Percentiles rank a stretch among this genome's conserved stretches.
phyloP scores from a whole-genome alignment of 2,888 invertebrate species.

The Drosophila prolongata region DNA sequence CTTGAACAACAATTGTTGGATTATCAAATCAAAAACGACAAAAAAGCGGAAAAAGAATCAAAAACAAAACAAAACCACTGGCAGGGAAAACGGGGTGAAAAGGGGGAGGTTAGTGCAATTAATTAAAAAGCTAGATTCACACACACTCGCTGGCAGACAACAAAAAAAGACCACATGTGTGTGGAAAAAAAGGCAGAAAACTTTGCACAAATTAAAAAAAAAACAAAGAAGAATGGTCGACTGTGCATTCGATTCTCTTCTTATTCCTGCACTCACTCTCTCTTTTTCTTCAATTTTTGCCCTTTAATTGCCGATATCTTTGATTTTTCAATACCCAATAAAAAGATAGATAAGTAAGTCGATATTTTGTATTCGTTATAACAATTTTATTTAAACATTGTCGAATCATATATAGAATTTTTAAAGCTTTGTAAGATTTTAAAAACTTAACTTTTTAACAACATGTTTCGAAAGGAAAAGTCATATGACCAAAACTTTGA shows the following conservation, averaged over 20 bases:
- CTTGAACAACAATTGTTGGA: slow-evolving; percentile 60
- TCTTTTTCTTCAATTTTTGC: neutral
- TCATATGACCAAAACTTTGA: too few species aligned
- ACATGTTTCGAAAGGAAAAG: too few species aligned
- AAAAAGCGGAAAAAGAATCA: slow-evolving; percentile 18
- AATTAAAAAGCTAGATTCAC: slow-evolving; percentile 68
- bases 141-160: slow-evolving; percentile 13
- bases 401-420: too few species aligned
- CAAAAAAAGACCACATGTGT: slow-evolving; percentile 35
- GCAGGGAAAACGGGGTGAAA: slow-evolving; percentile 16
- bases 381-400: too few species aligned
- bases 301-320: slow-evolving; percentile 15
- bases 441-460: too few species aligned
- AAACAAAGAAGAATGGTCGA: slow-evolving; percentile 41
- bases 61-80: slow-evolving; percentile 19
- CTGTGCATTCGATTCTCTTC: slow-evolving; percentile 46
- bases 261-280: slow-evolving; percentile 7
- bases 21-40: slow-evolving; percentile 60
- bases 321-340: neutral
- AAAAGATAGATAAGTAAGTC: too few species aligned
- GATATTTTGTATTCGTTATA: too few species aligned
- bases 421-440: too few species aligned
- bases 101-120: slow-evolving; percentile 64
- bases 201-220: slow-evolving; percentile 54
- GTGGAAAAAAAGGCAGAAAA: slow-evolving; percentile 40